Conservation (phyloP, 92 coral and sea anemone genomes). For the Parazoanthus atlanticus region DNA sequence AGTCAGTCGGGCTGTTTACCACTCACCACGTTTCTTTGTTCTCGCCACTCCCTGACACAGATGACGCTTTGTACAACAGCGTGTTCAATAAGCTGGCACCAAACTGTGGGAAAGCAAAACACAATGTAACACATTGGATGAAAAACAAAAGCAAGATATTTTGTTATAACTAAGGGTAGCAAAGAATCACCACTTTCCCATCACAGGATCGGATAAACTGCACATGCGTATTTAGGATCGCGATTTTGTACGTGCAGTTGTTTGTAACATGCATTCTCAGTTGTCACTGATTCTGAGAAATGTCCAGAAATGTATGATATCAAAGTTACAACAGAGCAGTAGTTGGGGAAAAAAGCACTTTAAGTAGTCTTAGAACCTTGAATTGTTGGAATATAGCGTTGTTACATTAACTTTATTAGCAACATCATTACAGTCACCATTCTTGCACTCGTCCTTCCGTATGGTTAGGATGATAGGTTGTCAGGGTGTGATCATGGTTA, state of each 20-base stretch:
- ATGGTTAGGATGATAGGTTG: no score
- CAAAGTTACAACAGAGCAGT: no score
- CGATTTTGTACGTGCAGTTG: background rate
- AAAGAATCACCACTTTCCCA: background rate
- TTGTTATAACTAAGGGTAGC: background rate
- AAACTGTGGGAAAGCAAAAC: conserved; percentile 57
- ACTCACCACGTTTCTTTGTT: conserved; percentile 24
- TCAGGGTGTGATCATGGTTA: background rate
- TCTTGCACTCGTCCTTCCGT: no score
- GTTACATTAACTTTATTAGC: no score
- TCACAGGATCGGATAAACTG: no score
- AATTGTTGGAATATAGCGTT: no score
- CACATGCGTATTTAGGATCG: no score
- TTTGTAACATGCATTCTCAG: background rate
- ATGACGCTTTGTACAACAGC: conserved; percentile 63
- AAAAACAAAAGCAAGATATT: background rate
- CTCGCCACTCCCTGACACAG: conserved; percentile 38
- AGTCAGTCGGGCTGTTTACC: background rate
- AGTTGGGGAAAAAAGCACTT: no score
- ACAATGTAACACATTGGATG: background rate
- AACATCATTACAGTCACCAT: no score
- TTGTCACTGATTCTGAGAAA: no score
- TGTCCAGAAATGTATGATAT: no score
- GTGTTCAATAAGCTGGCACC: conserved; percentile 64
- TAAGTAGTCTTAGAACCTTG: no score